Conservation (phyloP, 1,140 invertebrate species). For the Portunus trituberculatus region DNA sequence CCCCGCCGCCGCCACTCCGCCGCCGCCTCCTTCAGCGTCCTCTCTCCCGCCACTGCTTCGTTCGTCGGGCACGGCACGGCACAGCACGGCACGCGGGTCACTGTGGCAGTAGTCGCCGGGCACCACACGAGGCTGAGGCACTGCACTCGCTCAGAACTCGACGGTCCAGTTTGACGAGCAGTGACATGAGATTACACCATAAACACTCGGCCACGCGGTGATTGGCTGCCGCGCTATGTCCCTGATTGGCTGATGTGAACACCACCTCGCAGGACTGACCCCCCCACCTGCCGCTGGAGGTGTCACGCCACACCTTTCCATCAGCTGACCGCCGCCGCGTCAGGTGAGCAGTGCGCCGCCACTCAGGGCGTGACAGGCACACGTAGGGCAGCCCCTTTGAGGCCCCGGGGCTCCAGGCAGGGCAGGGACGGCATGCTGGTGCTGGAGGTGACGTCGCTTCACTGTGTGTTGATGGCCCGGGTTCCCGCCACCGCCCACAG, state of each 20-base stretch:
- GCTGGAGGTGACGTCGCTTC: slow-evolving; percentile 67
- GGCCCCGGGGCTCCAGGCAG: slow-evolving; percentile 58
- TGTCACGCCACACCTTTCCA: slow-evolving; percentile 70
- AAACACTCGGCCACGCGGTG: slow-evolving; percentile 52
- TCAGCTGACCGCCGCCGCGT: slow-evolving; percentile 34
- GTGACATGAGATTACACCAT: slow-evolving; percentile 59
- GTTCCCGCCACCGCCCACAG: slow-evolving; percentile 56
- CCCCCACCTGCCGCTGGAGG: slow-evolving; percentile 63
- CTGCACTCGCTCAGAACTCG: slow-evolving; percentile 6
- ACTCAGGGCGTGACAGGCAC: background rate
- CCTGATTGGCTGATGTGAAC: slow-evolving; percentile 67
- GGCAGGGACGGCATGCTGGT: slow-evolving; percentile 70
- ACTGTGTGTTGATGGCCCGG: slow-evolving; percentile 70
- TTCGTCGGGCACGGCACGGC: background rate
- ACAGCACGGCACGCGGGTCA: background rate
- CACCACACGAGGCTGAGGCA: background rate
- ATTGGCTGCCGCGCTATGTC: slow-evolving; percentile 63
- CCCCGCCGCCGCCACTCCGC: background rate
- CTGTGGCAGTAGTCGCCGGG: background rate
- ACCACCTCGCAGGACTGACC: slow-evolving; percentile 65
- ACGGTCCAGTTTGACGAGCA: slow-evolving; percentile 35
- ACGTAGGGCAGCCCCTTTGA: slow-evolving; percentile 24
- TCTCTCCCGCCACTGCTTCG: background rate
- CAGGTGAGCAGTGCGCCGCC: background rate
- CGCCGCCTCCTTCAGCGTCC: slow-evolving; percentile 12